Base-by-base conservation (phyloP, 2,888 invertebrate genomes). In the Ennomos fuscantarius region DNA sequence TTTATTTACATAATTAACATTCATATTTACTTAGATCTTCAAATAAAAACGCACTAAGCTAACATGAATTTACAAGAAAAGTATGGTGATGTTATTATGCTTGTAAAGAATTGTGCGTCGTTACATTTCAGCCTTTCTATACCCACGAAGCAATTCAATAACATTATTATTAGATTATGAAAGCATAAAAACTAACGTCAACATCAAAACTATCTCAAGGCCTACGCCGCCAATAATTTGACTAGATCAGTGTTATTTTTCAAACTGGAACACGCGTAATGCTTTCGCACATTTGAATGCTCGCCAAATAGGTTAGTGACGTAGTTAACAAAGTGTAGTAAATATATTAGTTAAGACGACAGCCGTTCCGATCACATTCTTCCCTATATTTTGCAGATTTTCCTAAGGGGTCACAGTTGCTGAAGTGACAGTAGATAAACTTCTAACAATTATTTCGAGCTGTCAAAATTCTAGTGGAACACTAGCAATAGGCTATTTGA, bases 231-330 rank as follows among this genome's bases (percentile, higher is more conserved):
- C 49, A 37, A 50, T 58, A 52, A 58, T 44, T 45, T 52, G 57
- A 37, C 51, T 47, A 54, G 59, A 65, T 60, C 54, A 40, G 57
- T 55, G 55, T 62, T 62, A 62, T 67, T 67, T 66, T 73, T 72
- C 66, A 70, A 76, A 76, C 68, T 70, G 55, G 70, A 72, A 69
- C 77, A 72, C 66, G 71, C 70, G 69, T 73, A 72, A 70, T 66
- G 60, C 63, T 61, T 51, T 63, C 66, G 70, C 67, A 70, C 68
- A 66, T 75, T 72, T 82, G 86, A 77, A 68, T 62, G 52, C 50
- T 64, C 75, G 86, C 86, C 87, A 86, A 86, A 79, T 83, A 68
- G 86, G 87, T 84, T 85, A 85, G 75, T 78, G 78, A 60, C 79
- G 76, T 59, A 65, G 71, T 69, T 68, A 69, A 73, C 66, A 67